These are phyloP conservation scores for Probaryconus sp. DNA, from an alignment of 1,140 invertebrate species.

Conservation along the genomic window DNA sequence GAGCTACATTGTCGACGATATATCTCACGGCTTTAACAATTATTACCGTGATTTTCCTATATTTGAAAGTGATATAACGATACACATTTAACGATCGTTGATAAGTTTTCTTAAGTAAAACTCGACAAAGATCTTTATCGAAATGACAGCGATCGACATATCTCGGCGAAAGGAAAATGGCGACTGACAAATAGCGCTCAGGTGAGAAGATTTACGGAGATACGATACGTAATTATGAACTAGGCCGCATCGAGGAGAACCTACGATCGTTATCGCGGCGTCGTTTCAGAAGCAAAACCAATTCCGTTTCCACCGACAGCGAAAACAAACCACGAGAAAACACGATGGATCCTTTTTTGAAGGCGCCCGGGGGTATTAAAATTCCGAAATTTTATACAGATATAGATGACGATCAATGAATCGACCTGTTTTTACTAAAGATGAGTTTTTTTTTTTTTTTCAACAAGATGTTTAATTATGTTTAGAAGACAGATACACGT, in stretches of 20 bases:
- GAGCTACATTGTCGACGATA: conserved; percentile 7
- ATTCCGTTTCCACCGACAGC: conserved; percentile 36
- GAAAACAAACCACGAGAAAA: conserved; percentile 33
- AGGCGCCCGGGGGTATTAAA: no score
- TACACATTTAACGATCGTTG: conserved; percentile 42
- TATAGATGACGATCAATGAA: no score
- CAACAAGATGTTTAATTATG: no score
- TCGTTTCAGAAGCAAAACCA: conserved; percentile 38
- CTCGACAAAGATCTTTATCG: conserved; percentile 41
- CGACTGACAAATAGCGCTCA: conserved; percentile 39
- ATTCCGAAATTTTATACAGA: no score
- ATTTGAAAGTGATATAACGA: conserved; percentile 37
- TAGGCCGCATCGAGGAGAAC: conserved; percentile 49
- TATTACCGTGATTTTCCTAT: conserved; percentile 32
- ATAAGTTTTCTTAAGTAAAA: conserved; percentile 30
- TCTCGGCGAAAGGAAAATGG: conserved; percentile 34
- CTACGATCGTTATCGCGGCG: conserved; percentile 42
- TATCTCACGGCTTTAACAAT: conserved; percentile 18
- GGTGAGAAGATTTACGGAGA: conserved; percentile 54
- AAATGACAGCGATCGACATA: conserved; percentile 44
- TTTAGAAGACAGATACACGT: no score
- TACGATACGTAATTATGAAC: conserved; percentile 50
- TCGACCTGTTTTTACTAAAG: no score
- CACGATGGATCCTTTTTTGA: conserved; percentile 25
- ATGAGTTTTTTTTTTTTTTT: no score